Base-by-base conservation (phyloP, 1,140 invertebrate genomes). In the Lordiphosa clarofinis region DNA sequence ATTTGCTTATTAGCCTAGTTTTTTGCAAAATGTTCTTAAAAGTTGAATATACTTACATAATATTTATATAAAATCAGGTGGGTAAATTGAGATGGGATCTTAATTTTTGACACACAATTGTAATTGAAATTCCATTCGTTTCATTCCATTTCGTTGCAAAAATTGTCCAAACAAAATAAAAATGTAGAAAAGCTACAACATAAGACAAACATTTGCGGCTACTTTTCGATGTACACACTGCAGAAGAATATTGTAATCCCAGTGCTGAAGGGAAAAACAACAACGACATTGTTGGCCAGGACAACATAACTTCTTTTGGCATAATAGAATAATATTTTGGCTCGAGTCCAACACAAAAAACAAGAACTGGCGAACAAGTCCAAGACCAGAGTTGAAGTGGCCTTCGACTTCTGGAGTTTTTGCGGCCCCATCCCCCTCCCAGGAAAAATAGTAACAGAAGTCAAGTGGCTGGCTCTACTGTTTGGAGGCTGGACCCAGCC, bases 281-380 rank as follows among this genome's bases (percentile, higher is more conserved):
- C 50, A 42, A 36, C 21, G 28, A 44, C 44, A 10, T 3, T 21
- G 21, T 4, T 19, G 42, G 5, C 21, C 35, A 28, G 7, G 53
- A 62, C 58, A 55, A 59, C 65, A 50, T 55, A 71, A 67, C 68
- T 71, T 71, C 68, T 63, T 71, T 66, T 71, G 68, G 59, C 64
- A 71, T 71, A 71, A 71, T 71, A 71, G 68, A 71, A 71, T 71
- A 71, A 68, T 68, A 71, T 71, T 71, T 68, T 71, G 68, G 68
- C 64, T 49, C 39, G 43, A 40, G 49, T 71, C 68, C 68, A 71
- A 60, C 46, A 33, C 49, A 33, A 11, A 56, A 33, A 31, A 12
- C 38, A 36, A 43, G 38, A 56, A 28, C 5, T 37, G 56, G 12
- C 24, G 47, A 44, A 50, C 21, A 15, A 42, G 48, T 19, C 43